Evolutionary conservation across 2,888 invertebrate species (phyloP), one percentile per base, ranked within the genome.

Genomic region (Sesamia inferens): DNA sequence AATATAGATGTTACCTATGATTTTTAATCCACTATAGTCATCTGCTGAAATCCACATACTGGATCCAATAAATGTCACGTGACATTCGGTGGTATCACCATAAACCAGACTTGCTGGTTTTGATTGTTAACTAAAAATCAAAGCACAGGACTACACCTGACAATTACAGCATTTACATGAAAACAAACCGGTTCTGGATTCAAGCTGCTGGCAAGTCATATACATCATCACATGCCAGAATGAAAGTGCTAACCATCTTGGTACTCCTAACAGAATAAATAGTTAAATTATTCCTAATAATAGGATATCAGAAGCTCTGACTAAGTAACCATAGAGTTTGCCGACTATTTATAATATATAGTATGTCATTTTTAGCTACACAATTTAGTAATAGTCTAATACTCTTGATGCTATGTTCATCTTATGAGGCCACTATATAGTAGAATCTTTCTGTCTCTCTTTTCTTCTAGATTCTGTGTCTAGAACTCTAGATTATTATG

Each of bases 391-490:
- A 22, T 66, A 66, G 24, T 31, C 76, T 68, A 57, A 48, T 44
- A 48, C 19, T 58, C 47, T 58, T 77, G 63, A 54, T 63, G 16
- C 31, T 78, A 44, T 76, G 42, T 61, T 77, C 61, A 65, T 76
- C 31, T 44, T 31, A 44, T 61, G 51, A 71, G 31, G 61, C 31
- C 47, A 73, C 1, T 44, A 24, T 51, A 57, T 76, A 76, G 79
- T 74, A 55, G 22, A 71, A 69, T 22, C 42, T 70, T 67, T 76
- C 63, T 76, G 65, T 82, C 78, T 78, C 69, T 82, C 59, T 73
- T 71, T 67, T 80, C 63, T 83, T 63, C 68, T 86, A 85, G 79
- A 78, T 78, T 83, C 39, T 74, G 70, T 84, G 78, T 87, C 84
- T 87, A 83, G 73, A 76, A 79, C 71, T 83, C 74, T 88, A 87